Base-by-base conservation (phyloP, 2,797 vertebrate species). In the Clarias fuscus region DNA sequence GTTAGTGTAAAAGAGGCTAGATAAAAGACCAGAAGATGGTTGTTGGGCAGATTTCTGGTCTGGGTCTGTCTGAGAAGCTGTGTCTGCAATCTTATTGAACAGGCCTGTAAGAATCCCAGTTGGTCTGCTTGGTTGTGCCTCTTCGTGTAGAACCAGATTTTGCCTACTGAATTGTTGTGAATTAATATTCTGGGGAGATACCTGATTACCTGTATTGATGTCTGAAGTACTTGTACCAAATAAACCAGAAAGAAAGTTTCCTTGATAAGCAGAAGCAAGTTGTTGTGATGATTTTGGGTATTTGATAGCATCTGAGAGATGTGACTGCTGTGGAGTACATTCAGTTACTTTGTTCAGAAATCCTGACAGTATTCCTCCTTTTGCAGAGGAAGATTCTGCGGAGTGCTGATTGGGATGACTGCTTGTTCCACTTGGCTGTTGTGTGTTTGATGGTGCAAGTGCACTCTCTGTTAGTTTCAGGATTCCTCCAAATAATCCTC, bases 381-480 rank as follows among this genome's bases (percentile, higher is more conserved):
- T 68, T 83, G 86, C 24, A 85, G 84, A 64, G 85, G 84, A 64
- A 84, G 89, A 56, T 87, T 89, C 88, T 93, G 83, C 48, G 61
- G 84, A 43, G 30, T 87, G 73, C 87, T 94, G 92, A 80, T 86
- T 65, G 76, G 87, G 67, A 72, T 92, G 90, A 87, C 84, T 82
- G 75, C 27, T 65, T 13, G 68, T 20, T 17, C 86, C 84, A 88
- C 37, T 88, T 89, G 90, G 87, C 24, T 94, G 85, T 48, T 89
- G 86, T 85, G 92, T 6, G 88, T 86, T 87, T 76, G 82, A 65
- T 71, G 64, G 72, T 76, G 48, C 56, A 86, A 84, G 88, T 73
- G 90, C 59, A 59, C 92, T 94, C 90, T 96, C 96, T 86, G 93
- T 91, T 78, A 94, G 91, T 92, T 95, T 98, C 85, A 96, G 90